Evolutionary conservation across 64 coral and sea anemone species (phyloP), one percentile per base, ranked within the genome.

Genomic region (Trachythela sp.): DNA sequence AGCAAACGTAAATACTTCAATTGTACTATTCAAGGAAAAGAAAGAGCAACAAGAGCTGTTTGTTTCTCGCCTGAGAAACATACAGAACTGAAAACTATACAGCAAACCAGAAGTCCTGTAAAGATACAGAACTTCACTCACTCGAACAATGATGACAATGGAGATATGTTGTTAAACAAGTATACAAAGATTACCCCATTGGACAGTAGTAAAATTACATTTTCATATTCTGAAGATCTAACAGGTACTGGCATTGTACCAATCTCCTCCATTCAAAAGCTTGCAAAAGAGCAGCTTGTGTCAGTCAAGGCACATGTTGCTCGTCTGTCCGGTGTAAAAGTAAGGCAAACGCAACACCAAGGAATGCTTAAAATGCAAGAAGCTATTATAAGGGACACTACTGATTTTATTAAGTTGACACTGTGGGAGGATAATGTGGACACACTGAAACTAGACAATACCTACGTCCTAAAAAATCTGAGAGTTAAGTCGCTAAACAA

Each of bases 11-110:
- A 77, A 77, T 77, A 77, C 15, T 77, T 77, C 29, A 35, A 77
- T 77, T 77, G 30, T 77, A 77, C 71, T 1, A 35, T 77, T 77
- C 71, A 77, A 77, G 71, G 29, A 77, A 77, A 77, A 77, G 71
- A 77, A 77, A 27, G 36, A 38, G 11, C 71, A 38, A 77, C 7
- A 77, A 27, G 32, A 35, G 71, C 71, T 77, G 71, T 77, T 77
- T 77, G 71, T 77, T 77, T 77, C 17, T 32, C 71, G 3, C 71
- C 71, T 32, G 29, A 77, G 7, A 77, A 77, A 38, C 36, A 77
- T 77, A 13, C 36, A 35, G 13, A 77, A 27, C 32, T 77, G 7
- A 77, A 77, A 32, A 77, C 71, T 4, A 34, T 38, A 77, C 71
- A 77, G 36, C 30, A 77, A 77, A 77, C 71, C 71, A 77, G 29